Conservation (phyloP, 2,113 vertebrate genomes). For the Menura novaehollandiae region DNA sequence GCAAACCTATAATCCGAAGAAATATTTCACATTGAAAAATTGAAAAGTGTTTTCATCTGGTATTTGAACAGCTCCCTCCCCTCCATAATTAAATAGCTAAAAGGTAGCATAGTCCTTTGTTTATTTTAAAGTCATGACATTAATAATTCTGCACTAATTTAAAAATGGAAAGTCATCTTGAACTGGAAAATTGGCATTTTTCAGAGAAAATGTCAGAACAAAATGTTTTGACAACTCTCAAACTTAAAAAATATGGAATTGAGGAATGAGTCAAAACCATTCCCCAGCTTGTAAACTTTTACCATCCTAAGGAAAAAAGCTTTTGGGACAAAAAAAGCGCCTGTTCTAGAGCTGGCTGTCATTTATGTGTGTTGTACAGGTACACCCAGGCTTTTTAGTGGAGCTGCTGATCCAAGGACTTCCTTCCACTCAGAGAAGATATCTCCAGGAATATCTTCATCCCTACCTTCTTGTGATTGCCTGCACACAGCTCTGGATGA, state of each 20-base stretch:
- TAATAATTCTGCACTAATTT: constrained; percentile 27
- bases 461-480: not conserved
- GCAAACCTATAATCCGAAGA: constrained; percentile 31
- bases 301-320: not conserved
- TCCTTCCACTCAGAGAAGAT: not conserved
- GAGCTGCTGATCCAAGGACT: not conserved
- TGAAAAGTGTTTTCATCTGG: not conserved
- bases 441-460: not conserved
- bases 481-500: not conserved
- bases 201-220: constrained; percentile 38
- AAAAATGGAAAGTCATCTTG: not conserved
- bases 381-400: not conserved
- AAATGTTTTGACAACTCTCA: constrained; percentile 46
- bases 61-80: not conserved
- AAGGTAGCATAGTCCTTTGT: not conserved
- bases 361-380: not conserved
- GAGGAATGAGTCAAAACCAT: not conserved
- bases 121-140: constrained; percentile 12
- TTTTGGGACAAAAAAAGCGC: not conserved
- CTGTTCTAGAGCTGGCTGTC: not conserved
- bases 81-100: constrained; percentile 31
- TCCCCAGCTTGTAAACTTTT: not conserved
- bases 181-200: constrained; percentile 43
- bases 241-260: constrained; percentile 5
- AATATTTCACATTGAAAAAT: not conserved